Percentiles rank a stretch among this genome's conserved stretches.
Conservation (phyloP, 2,888 invertebrate species). For the Onchidella celtica region DNA sequence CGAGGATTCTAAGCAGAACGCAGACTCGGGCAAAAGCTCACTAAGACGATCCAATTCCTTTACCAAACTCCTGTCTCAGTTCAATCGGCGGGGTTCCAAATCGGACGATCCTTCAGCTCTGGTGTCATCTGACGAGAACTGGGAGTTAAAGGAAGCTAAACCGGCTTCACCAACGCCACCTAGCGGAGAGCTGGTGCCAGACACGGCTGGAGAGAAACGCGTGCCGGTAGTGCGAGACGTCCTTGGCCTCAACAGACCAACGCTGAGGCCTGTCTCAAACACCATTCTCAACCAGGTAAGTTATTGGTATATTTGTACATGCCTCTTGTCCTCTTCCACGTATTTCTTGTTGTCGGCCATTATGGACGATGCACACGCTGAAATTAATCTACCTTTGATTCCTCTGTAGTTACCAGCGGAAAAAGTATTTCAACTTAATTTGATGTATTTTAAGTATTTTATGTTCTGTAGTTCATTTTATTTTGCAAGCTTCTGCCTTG, state of each 20-base stretch:
- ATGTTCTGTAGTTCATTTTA: too few relatives aligned
- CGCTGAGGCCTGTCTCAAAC: conserved; percentile 50
- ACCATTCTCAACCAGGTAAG: conserved; percentile 51
- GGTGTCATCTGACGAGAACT: conserved; percentile 45
- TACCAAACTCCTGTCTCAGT: conserved; percentile 52
- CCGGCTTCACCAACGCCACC: background rate
- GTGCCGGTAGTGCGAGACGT: conserved; percentile 51
- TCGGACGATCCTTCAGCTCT: conserved; percentile 12
- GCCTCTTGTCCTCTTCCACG: too few relatives aligned
- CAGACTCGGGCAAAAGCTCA: conserved; percentile 55
- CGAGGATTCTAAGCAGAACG: conserved; percentile 5
- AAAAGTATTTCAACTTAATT: too few relatives aligned
- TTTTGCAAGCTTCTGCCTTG: too few relatives aligned
- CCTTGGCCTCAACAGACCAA: conserved; percentile 48
- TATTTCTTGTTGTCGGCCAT: too few relatives aligned
- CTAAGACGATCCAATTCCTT: conserved; percentile 66
- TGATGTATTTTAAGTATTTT: too few relatives aligned
- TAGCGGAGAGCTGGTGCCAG: background rate
- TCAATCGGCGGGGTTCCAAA: conserved; percentile 45
- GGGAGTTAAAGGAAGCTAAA: conserved; percentile 46
- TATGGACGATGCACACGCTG: too few relatives aligned
- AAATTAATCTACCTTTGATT: too few relatives aligned
- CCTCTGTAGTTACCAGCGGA: too few relatives aligned
- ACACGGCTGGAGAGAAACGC: conserved; percentile 37
- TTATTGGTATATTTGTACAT: background rate